These are phyloP conservation scores for Eugnorisma glareosa DNA, from an alignment of 2,888 invertebrate species.

Conservation along the genomic window DNA sequence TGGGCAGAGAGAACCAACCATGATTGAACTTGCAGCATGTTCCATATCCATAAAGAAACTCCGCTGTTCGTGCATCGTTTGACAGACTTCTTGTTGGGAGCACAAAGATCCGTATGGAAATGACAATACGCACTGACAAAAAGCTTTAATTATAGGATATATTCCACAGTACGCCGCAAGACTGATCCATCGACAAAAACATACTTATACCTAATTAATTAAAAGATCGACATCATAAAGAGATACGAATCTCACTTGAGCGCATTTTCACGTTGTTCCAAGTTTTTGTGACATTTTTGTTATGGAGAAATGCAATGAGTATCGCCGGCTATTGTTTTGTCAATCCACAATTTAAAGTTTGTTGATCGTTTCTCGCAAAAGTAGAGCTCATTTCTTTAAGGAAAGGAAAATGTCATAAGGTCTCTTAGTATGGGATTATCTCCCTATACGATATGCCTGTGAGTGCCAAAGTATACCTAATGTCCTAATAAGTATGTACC, in stretches of 20 bases:
- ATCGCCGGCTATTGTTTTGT: constrained; percentile 48
- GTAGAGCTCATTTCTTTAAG: not conserved
- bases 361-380: not conserved
- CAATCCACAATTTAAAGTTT: constrained; percentile 2
- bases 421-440: not conserved
- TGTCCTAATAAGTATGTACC: too few relatives aligned
- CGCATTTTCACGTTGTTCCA: constrained; percentile 17
- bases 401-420: too few relatives aligned
- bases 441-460: not conserved
- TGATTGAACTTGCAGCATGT: not conserved
- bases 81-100: not conserved
- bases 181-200: constrained; percentile 15
- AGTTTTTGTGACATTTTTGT: constrained; percentile 48
- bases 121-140: constrained; percentile 10
- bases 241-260: constrained; percentile 30
- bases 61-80: not conserved
- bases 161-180: constrained; percentile 13
- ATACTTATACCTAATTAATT: constrained; percentile 15
- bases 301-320: constrained; percentile 31
- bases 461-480: not conserved
- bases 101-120: constrained; percentile 9
- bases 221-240: constrained; percentile 39
- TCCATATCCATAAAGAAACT: not conserved
- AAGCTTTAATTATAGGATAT: constrained; percentile 19
- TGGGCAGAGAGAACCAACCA: not conserved